Evolutionary conservation across 2,888 invertebrate genomes (phyloP).

Genomic region (Tupiocoris notatus): DNA sequence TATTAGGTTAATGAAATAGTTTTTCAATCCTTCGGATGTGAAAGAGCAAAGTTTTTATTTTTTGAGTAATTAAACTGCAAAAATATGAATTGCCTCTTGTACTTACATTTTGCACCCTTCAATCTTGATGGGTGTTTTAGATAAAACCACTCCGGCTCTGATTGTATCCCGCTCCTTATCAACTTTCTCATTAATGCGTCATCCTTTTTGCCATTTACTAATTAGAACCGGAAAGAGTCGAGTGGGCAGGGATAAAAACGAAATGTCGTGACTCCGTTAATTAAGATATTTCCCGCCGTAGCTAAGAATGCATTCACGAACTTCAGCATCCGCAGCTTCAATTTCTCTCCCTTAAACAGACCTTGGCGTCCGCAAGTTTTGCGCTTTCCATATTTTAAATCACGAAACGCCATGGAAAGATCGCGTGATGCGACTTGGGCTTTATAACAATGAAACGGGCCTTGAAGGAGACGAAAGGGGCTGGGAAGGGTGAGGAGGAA

Average conservation of each 20-base stretch:
- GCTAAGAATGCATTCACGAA: neutral
- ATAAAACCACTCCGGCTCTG: neutral
- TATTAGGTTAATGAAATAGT: too few relatives aligned
- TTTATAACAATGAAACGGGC: neutral
- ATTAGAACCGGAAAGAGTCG: neutral
- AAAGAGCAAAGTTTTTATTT: too few relatives aligned
- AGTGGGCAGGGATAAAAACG: neutral
- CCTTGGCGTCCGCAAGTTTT: neutral
- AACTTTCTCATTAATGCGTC: neutral
- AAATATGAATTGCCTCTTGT: too few relatives aligned
- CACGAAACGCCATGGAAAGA: neutral
- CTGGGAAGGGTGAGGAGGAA: neutral
- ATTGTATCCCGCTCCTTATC: neutral
- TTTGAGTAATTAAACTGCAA: too few relatives aligned
- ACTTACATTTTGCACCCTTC: too few relatives aligned
- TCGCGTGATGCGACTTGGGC: neutral
- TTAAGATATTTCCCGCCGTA: neutral
- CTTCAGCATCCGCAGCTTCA: neutral
- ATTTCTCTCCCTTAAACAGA: neutral
- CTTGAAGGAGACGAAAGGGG: neutral
- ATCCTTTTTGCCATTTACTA: neutral
- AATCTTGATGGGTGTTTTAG: neutral
- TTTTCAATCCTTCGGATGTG: too few relatives aligned
- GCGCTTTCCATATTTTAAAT: neutral
- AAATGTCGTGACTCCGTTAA: neutral